A percentile compares a stretch with the other conserved stretches of the same genome.
phyloP scores from a whole-genome alignment of 2,888 invertebrate genomes.

The Selenia dentaria region DNA sequence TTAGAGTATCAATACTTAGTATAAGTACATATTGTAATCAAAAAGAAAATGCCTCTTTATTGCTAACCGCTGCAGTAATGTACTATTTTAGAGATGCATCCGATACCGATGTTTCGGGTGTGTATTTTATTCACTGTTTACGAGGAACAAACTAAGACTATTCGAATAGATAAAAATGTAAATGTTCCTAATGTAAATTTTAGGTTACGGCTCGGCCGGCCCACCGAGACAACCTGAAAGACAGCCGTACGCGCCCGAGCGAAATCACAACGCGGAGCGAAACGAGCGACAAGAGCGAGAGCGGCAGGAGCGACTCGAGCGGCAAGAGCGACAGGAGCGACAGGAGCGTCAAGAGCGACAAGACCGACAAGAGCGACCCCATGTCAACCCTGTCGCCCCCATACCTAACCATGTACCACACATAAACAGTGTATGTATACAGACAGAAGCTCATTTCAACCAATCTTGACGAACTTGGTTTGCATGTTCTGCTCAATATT shows the following conservation, averaged over 20 bases:
- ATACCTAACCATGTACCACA: constrained; percentile 4
- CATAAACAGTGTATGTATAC: neutral
- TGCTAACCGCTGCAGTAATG: no score
- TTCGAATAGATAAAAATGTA: no score
- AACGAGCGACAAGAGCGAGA: constrained; percentile 14
- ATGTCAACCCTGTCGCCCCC: constrained; percentile 12
- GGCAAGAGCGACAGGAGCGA: constrained; percentile 19
- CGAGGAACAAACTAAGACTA: no score
- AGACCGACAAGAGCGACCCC: constrained; percentile 12
- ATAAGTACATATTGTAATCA: no score
- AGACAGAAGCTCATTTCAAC: no score
- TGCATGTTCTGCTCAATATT: no score
- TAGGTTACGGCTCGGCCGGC: constrained; percentile 11
- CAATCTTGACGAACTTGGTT: no score
- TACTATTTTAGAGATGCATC: no score
- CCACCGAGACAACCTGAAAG: constrained; percentile 14
- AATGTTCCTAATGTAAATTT: neutral
- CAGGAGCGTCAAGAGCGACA: constrained; percentile 15
- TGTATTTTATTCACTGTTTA: no score
- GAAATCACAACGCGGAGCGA: constrained; percentile 15
- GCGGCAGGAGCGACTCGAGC: constrained; percentile 12
- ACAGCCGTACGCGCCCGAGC: constrained; percentile 14
- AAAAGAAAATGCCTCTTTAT: no score
- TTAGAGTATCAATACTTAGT: no score
- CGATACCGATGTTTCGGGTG: no score